Percentiles rank a stretch among this genome's conserved stretches.
Conservation (phyloP, 2,888 invertebrate species). For the Gymnosoma rotundatum region DNA sequence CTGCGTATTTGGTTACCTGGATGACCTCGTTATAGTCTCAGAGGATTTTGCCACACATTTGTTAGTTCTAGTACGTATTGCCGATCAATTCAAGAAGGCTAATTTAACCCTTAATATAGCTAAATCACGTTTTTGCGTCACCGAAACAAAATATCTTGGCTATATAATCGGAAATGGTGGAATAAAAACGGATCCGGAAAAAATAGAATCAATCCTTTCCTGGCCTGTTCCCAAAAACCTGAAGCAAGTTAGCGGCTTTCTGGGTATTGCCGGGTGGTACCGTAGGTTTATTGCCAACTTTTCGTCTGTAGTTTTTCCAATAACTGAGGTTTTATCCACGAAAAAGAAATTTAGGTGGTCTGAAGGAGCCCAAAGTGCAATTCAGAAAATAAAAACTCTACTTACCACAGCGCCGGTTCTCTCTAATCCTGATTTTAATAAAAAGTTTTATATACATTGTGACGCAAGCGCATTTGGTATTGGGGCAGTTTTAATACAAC, state of each 20-base stretch:
- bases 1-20: neutral
- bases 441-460: constrained; percentile 43
- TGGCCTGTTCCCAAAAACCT: neutral
- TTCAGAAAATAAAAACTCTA: neutral
- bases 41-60: neutral
- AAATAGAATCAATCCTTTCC: neutral
- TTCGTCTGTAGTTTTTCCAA: neutral
- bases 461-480: constrained; percentile 2
- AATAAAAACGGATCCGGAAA: constrained; percentile 1
- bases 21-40: neutral
- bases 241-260: neutral
- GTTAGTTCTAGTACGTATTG: neutral
- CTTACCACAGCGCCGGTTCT: neutral
- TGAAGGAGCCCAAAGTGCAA: neutral
- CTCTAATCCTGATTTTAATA: constrained; percentile 2
- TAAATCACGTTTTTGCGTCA: neutral
- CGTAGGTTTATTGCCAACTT: neutral
- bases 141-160: neutral
- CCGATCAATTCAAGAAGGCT: neutral
- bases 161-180: neutral
- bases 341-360: neutral
- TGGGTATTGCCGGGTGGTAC: neutral
- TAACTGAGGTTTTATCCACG: neutral
- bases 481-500: constrained; percentile 4
- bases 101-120: neutral